Conservation (phyloP, 2,797 vertebrate genomes). For the Lerista edwardsae region DNA sequence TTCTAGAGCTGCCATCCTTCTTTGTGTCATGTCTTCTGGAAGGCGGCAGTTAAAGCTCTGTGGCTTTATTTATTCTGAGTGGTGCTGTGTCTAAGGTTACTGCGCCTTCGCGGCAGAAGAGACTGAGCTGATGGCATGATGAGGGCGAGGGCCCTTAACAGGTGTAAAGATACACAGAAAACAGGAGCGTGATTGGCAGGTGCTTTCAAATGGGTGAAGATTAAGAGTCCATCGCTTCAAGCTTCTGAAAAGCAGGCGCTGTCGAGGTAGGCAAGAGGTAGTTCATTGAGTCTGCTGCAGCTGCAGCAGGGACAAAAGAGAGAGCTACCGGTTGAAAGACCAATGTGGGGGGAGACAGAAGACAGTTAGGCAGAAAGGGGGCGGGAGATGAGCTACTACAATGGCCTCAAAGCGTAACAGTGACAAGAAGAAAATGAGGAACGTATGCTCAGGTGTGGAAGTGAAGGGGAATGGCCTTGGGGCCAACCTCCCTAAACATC, state of each 20-base stretch:
- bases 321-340: no score
- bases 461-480: no score
- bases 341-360: no score
- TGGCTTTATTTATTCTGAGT: slow-evolving; percentile 68
- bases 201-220: neutral
- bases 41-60: slow-evolving; percentile 66
- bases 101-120: slow-evolving; percentile 75
- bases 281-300: no score
- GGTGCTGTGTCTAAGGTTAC: slow-evolving; percentile 76
- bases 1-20: slow-evolving; percentile 78
- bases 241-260: neutral
- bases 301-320: no score
- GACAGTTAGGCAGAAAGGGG: no score
- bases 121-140: slow-evolving; percentile 72
- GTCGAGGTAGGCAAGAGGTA: neutral
- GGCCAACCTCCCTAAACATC: no score
- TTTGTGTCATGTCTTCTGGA: slow-evolving; percentile 72
- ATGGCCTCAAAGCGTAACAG: no score
- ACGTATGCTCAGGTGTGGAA: no score
- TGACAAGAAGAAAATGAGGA: no score
- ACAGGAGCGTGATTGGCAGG: neutral
- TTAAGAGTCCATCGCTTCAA: neutral
- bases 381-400: no score
- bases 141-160: slow-evolving; percentile 62
- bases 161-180: rapidly evolving